A percentile compares a stretch with the other conserved stretches of the same genome.
Conservation (phyloP, 2,888 invertebrate genomes). For the Leistus spinibarbis region DNA sequence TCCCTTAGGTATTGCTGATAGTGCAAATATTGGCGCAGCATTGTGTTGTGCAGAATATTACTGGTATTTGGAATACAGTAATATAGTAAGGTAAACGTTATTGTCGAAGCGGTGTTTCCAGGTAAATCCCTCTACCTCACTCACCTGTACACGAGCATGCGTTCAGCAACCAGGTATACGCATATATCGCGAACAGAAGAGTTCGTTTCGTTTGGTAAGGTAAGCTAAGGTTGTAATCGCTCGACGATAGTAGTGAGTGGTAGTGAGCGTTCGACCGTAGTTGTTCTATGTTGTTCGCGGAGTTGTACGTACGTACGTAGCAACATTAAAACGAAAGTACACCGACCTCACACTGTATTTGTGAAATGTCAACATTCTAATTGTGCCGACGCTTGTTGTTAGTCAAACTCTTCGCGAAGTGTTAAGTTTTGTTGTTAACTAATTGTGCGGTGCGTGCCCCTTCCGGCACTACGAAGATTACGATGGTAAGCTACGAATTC, state of each 20-base stretch:
- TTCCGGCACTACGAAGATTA: background rate
- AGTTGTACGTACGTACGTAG: background rate
- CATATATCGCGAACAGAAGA: background rate
- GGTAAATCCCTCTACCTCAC: background rate
- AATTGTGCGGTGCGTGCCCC: background rate
- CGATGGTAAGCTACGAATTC: conserved; percentile 11
- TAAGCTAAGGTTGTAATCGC: background rate
- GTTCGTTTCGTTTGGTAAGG: background rate
- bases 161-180: background rate
- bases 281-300: background rate
- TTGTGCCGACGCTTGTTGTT: conserved; percentile 12
- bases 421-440: background rate
- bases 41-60: background rate
- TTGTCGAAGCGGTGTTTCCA: background rate
- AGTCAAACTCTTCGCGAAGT: background rate
- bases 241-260: background rate
- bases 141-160: background rate
- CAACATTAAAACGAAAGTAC: conserved; percentile 4
- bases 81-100: background rate
- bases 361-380: conserved; percentile 35
- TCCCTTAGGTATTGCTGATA: background rate
- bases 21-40: background rate
- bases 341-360: conserved; percentile 21
- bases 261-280: background rate
- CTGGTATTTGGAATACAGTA: background rate